Evolutionary conservation across 2,797 vertebrate genomes (phyloP), one percentile per base, ranked within the genome.

Genomic region (Glyptemys insculpta): DNA sequence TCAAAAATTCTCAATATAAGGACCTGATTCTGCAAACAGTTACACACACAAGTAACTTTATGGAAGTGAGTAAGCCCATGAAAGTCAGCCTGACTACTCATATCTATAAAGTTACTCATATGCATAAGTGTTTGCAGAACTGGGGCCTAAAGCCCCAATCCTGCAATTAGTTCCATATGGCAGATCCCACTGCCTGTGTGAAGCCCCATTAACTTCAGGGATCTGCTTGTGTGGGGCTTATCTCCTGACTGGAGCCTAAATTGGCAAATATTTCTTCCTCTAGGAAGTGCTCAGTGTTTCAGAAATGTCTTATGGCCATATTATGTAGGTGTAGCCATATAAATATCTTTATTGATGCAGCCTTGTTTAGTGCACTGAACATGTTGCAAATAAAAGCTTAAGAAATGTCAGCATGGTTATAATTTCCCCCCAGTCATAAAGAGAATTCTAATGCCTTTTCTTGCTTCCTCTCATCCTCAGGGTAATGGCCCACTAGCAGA

Each of bases 401-500:
- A n/a, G 10, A 92, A 93, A 81, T 62, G 65, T 0, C 49, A 34
- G 79, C 19, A 37, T 92, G 12, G 0, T 85, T 72, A 34, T 76
- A 86, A 68, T 27, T 80, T 84, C 44, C 89, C 54, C 57, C 18
- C 87, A 27, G 54, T 74, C 1, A 3, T 91, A 79, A 68, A 0
- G 2, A 1, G 72, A 81, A 91, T 65, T 14, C 4, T 37, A 3
- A 49, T 52, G 44, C 90, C 62, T 49, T 15, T 5, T 93, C 87
- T 94, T 83, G 31, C 79, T 79, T 25, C 56, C 15, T 44, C 0
- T 83, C 59, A 37, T 49, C 88, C 84, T 12, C 83, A 99, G 99
- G 98, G 96, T 12, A 97, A 98, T 0, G 97, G 99, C 41, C 99
- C 99, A 4, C 94, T 99, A 96, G 99, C 99, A 1, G 99, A 99